Percentiles rank a stretch among this genome's conserved stretches.
Conservation (phyloP, 2,113 vertebrate species). For the Setophaga petechia region DNA sequence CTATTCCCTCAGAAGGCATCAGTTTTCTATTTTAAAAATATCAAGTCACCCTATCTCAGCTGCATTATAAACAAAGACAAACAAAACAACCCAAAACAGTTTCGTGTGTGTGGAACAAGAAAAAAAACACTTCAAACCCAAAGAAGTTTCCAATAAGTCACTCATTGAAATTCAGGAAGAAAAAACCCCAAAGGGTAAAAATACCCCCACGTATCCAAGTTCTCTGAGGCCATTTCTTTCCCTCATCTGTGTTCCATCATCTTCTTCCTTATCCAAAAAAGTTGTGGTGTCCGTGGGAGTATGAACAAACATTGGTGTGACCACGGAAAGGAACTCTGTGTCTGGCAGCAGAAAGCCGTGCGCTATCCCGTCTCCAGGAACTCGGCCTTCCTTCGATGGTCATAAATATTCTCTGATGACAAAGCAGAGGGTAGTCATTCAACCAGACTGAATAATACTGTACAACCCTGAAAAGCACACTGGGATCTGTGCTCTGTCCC, state of each 20-base stretch:
- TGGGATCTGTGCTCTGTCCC: background rate
- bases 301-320: constrained; percentile 65
- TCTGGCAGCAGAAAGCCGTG: constrained; percentile 64
- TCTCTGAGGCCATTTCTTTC: constrained; percentile 51
- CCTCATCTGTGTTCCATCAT: constrained; percentile 65
- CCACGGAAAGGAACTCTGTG: constrained; percentile 62
- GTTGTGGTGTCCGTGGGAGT: constrained; percentile 70
- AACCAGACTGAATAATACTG: constrained; percentile 15
- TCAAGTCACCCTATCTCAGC: constrained; percentile 59
- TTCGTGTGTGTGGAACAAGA: constrained; percentile 40
- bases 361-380: constrained; percentile 54
- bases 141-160: constrained; percentile 71
- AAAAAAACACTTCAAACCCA: constrained; percentile 42
- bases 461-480: background rate
- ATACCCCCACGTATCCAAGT: constrained; percentile 56
- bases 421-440: constrained; percentile 31
- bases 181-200: constrained; percentile 69
- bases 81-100: constrained; percentile 57
- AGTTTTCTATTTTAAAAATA: constrained; percentile 67
- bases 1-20: constrained; percentile 52
- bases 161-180: constrained; percentile 71
- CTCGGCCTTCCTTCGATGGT: background rate
- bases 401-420: constrained; percentile 58
- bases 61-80: constrained; percentile 66
- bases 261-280: constrained; percentile 64